These are phyloP conservation scores for Keiferia lycopersicella DNA, from an alignment of 2,888 invertebrate genomes.

Conservation along the genomic window DNA sequence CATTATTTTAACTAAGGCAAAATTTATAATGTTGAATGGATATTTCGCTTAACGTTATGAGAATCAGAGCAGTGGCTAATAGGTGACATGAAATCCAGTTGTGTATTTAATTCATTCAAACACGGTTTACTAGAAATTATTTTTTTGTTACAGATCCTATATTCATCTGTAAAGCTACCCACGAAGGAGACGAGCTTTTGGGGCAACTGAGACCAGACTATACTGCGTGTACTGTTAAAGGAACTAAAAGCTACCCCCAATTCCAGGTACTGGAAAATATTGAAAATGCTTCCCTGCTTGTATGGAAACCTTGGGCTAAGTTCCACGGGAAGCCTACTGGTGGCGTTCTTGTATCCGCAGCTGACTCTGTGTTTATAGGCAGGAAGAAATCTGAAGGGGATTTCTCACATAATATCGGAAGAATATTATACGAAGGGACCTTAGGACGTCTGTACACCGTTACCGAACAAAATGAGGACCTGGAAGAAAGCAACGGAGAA, in stretches of 20 bases:
- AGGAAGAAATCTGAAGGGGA: slow-evolving; percentile 59
- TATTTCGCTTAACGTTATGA: no score
- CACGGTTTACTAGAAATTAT: not conserved
- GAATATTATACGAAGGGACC: slow-evolving; percentile 84
- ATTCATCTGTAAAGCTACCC: slow-evolving; percentile 87
- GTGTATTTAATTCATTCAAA: no score
- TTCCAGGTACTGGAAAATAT: slow-evolving; percentile 90
- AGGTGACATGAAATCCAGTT: no score
- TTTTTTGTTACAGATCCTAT: slow-evolving; percentile 67
- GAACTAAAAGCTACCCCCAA: slow-evolving; percentile 78
- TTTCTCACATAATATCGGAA: slow-evolving; percentile 84
- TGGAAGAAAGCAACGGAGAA: slow-evolving; percentile 84
- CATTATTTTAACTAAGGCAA: no score
- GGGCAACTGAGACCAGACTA: slow-evolving; percentile 84
- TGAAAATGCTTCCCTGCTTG: slow-evolving; percentile 87
- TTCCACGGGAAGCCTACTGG: slow-evolving; percentile 85
- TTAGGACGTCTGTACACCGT: slow-evolving; percentile 86
- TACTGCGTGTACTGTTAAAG: slow-evolving; percentile 84
- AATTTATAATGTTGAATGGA: no score
- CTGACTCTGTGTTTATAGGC: slow-evolving; percentile 66
- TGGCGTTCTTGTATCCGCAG: slow-evolving; percentile 81
- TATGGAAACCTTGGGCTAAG: slow-evolving; percentile 89
- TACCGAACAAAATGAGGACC: slow-evolving; percentile 82
- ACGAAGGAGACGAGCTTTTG: slow-evolving; percentile 87
- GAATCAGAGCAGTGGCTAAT: no score